Conservation (phyloP, 2,888 invertebrate genomes). For the Cosmia trapezina region DNA sequence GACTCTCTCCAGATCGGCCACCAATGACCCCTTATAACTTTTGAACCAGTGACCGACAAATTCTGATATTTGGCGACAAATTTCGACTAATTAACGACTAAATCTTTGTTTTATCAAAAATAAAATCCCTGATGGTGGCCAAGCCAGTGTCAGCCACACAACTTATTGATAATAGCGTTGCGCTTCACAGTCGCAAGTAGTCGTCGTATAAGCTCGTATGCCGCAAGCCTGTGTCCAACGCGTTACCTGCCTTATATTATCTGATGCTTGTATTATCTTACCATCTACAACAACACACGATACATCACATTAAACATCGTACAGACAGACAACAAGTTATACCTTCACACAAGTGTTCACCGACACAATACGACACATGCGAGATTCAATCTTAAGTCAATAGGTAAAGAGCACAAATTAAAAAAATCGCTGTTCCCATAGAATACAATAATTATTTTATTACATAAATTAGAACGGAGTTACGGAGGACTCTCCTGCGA, state of each 20-base stretch:
- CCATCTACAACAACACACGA: conserved; percentile 66
- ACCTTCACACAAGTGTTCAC: conserved; percentile 50
- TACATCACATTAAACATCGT: conserved; percentile 66
- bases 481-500: conserved; percentile 32
- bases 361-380: conserved; percentile 20
- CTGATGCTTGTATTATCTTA: conserved; percentile 65
- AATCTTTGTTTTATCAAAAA: too few relatives aligned
- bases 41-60: too few relatives aligned
- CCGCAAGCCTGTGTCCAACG: not conserved
- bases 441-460: conserved; percentile 2
- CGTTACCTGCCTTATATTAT: conserved; percentile 49
- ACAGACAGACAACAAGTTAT: conserved; percentile 54
- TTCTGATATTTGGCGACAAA: too few relatives aligned
- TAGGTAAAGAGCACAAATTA: conserved; percentile 1
- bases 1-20: too few relatives aligned
- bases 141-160: too few relatives aligned
- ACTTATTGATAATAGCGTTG: too few relatives aligned
- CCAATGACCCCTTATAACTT: too few relatives aligned
- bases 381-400: conserved; percentile 19
- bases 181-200: too few relatives aligned
- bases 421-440: conserved; percentile 1
- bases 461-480: not conserved
- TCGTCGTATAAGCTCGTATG: not conserved
- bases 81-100: too few relatives aligned
- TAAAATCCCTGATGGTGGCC: too few relatives aligned